Evolutionary conservation across 2,797 vertebrate species (phyloP), one percentile per base, ranked within the genome.

Genomic region (Bradypus variegatus): DNA sequence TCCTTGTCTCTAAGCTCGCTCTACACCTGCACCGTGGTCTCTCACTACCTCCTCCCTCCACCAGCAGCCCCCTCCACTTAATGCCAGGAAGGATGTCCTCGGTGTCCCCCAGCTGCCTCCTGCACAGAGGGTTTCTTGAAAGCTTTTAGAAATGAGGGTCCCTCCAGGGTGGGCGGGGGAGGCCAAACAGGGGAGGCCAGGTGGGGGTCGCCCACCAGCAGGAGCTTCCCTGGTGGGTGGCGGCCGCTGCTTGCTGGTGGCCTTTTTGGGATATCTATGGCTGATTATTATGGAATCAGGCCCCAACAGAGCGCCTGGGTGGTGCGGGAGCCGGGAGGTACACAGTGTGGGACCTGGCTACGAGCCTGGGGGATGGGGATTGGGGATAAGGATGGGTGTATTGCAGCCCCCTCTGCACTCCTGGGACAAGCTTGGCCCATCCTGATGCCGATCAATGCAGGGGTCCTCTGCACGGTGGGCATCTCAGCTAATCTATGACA

Each of bases 271-370:
- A 94, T 95, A 95, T 86, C 95, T 83, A 77, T 81, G 94, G 94
- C 94, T 94, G 95, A 96, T 95, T 95, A 94, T 96, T 94, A 97
- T 92, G 95, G 94, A 97, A 97, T 11, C 21, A 95, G 95, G 19
- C 72, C 70, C 90, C 77, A 62, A 38, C 27, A 38, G 89, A 45
- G 60, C 1, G 33, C 93, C 91, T 25, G 53, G 21, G 9, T 3
- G 73, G 80, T 10, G 64, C 62, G 21, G 88, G 93, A 96, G 83
- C 38, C 1, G 80, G 80, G 81, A 15, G 36, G 67, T 8, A 23
- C 5, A 25, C 5, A 9, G 11, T 6, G 6, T 15, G 5, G 0
- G n/a, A 78, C 31, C 48, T 0, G 83, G 31, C 31, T n/a, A 29
- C 8, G 33, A 15, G 48, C 36, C 1, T 0, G 38, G 23, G 64